Base-by-base conservation (phyloP, 2,888 invertebrate species). In the Drosophila neonasuta region DNA sequence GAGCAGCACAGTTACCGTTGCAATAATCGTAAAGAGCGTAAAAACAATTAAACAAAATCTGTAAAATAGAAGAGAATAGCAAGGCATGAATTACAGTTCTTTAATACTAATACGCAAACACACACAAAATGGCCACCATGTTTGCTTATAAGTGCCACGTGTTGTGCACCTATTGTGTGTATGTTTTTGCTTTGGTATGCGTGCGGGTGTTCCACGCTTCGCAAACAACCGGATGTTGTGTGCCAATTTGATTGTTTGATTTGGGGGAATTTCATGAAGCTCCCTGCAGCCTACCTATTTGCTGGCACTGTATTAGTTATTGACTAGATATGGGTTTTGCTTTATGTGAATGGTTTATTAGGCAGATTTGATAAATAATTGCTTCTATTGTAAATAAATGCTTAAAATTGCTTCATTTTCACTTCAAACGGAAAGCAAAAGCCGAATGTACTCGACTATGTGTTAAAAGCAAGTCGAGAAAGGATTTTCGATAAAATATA, bases 31-130 rank as follows among this genome's bases (percentile, higher is more conserved):
- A 93, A 97, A 97, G 91, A 97, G 92, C 74, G 97, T 97, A 93
- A 98, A 99, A 91, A 97, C 95, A 92, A 97, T 96, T 92, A 99
- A 94, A 92, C 98, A 98, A 92, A 98, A 95, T 92, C 96, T 95
- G 92, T 68, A 91, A 89, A 80, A 85, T 74, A 83, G 79, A 78
- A 56, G 51, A 65, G 74, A 32, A 24, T 1, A 15, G 15, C 13
- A 13, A 44, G 41, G 30, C 49, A 44, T 34, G 32, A 64, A 54
- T 77, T n/a, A 59, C 13, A 24, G 30, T 45, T 42, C 15, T 45
- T 48, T 7, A 8, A 42, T 15, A 15, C 6, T n/a, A 11, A 11
- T 2, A 11, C 34, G 4, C 24, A 24, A 24, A 36, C n/a, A 36
- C 29, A 66, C 32, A 59, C 71, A 77, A 70, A 70, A 74, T 78